Evolutionary conservation across 2,888 invertebrate genomes (phyloP).

Genomic region (Netelia melanura): DNA sequence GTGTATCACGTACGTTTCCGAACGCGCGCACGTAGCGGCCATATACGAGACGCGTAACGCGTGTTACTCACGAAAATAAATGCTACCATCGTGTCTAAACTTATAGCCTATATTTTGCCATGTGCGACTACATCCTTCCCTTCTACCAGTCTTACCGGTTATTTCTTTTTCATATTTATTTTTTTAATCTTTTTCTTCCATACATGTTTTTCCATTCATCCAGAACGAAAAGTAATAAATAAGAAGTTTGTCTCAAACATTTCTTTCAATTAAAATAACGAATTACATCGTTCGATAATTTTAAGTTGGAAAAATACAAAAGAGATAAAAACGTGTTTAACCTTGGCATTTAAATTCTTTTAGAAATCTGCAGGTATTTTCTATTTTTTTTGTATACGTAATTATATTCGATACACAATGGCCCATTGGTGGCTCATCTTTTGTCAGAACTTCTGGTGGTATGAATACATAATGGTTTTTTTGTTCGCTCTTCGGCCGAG

Average conservation of each 20-base stretch:
- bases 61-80: constrained; percentile 48
- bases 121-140: not conserved
- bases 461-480: constrained; percentile 21
- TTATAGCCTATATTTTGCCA: constrained; percentile 6
- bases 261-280: too few species aligned
- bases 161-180: not conserved
- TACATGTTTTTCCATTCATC: not conserved
- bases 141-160: not conserved
- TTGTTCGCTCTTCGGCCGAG: constrained; percentile 3
- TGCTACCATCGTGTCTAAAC: constrained; percentile 1
- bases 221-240: not conserved
- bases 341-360: not conserved
- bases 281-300: too few species aligned
- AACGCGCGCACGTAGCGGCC: constrained; percentile 16
- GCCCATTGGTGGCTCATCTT: constrained; percentile 40
- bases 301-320: too few species aligned
- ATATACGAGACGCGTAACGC: constrained; percentile 30
- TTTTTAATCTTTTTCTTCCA: not conserved
- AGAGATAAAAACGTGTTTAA: not conserved
- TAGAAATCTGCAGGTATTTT: constrained; percentile 8
- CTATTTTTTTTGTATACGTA: not conserved
- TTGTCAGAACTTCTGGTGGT: constrained; percentile 29
- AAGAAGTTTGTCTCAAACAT: too few species aligned
- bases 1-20: not conserved
- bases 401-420: constrained; percentile 36